phyloP scores from a whole-genome alignment of 1,140 invertebrate genomes.

The Rhyacophila brunnea region DNA sequence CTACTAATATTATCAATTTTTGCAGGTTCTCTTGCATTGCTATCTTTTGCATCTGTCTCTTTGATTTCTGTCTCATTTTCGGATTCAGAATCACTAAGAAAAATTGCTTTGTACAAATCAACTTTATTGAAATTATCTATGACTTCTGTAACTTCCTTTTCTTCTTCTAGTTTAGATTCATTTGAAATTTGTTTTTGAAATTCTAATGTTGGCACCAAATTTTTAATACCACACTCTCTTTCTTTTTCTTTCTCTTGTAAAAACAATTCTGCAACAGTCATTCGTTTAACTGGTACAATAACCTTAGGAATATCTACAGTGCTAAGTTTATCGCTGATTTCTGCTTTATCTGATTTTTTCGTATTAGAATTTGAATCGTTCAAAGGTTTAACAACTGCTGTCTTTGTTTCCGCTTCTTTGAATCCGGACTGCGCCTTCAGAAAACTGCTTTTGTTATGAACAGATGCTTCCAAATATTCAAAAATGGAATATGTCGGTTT shows the following conservation, averaged over 20 bases:
- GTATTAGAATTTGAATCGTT: too few relatives aligned
- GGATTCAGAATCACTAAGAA: conserved; percentile 62
- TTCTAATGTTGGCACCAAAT: conserved; percentile 25
- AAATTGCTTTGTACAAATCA: conserved; percentile 66
- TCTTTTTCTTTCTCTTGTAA: conserved; percentile 50
- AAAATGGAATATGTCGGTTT: conserved; percentile 72
- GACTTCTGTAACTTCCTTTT: conserved; percentile 40
- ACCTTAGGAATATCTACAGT: neutral
- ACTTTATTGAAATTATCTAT: conserved; percentile 60
- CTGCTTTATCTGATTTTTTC: too few relatives aligned
- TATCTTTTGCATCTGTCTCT: conserved; percentile 18
- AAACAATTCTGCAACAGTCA: conserved; percentile 54
- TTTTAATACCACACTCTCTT: conserved; percentile 4
- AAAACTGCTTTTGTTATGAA: conserved; percentile 57
- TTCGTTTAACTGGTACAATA: conserved; percentile 31
- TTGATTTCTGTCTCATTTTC: conserved; percentile 45
- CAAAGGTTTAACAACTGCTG: neutral
- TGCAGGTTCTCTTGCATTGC: neutral
- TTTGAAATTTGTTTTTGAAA: conserved; percentile 12
- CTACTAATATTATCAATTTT: conserved; percentile 16
- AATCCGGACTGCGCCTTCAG: conserved; percentile 50
- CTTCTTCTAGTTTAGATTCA: conserved; percentile 21
- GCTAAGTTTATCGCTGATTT: too few relatives aligned
- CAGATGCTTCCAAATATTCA: conserved; percentile 65
- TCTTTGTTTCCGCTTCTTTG: conserved; percentile 27